Base-by-base conservation (phyloP, 2,888 invertebrate genomes). In the Cataglyphis rosenhaueri region DNA sequence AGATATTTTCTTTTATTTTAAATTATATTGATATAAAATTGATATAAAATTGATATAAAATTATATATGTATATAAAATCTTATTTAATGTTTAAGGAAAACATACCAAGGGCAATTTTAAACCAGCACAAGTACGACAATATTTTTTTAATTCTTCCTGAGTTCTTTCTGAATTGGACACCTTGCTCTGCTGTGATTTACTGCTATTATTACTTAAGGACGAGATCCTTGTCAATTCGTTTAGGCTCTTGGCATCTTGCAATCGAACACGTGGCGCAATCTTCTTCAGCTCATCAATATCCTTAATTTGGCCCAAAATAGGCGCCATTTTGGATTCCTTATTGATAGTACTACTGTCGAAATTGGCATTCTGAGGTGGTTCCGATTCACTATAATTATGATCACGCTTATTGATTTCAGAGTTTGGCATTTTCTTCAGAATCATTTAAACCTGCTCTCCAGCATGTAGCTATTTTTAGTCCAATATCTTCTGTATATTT, bases 121-220 rank as follows among this genome's bases (percentile, higher is more conserved):
- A 83, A n/a, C 93, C 94, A 4, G 94, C 94, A 65, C 94, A 94
- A 4, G 94, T 93, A 1, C 94, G 92, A 65, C 94, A 94, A 75
- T 94, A 94, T 57, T 94, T 93, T 64, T 87, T 92, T 73, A 94
- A 86, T 44, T 93, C 92, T 18, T 92, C 82, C n/a, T 87, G 91
- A 0, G 89, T 84, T 41, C 85, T 85, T 1, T 88, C 88, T n/a
- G 82, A 64, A 57, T 86, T 83, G 12, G 83, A 32, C 62, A 70
- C 6, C 12, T 84, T 84, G 8, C 73, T 88, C 52, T 87, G 84
- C 9, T 52, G 62, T 4, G 76, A 73, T 41, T 82, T 59, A 66
- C 82, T 86, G 29, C 59, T 88, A 64, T 84, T 83, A n/a, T 85
- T 82, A 10, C 3, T 78, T n/a, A 78, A 32, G 10, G 71, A 70